Conservation (phyloP, 2,113 vertebrate species). For the Condylura cristata region DNA sequence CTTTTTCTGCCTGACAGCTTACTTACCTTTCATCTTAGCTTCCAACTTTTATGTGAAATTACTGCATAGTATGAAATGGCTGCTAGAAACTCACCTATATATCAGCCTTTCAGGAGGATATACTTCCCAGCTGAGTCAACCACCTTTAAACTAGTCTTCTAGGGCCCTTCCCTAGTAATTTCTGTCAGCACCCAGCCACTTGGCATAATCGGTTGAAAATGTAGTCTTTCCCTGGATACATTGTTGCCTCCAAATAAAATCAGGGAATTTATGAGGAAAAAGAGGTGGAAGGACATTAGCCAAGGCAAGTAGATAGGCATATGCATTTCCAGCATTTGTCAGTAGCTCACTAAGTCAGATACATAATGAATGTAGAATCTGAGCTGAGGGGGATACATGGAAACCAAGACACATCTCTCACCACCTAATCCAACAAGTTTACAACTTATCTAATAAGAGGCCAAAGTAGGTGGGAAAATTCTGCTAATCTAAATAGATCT, state of each 20-base stretch:
- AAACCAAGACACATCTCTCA: background rate
- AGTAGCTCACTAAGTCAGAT: background rate
- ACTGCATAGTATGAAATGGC: background rate
- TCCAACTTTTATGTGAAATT: background rate
- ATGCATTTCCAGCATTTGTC: background rate
- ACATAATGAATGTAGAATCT: background rate
- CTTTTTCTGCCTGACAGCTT: background rate
- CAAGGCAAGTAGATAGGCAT: background rate
- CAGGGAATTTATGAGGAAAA: background rate
- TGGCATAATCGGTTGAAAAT: background rate
- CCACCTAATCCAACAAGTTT: background rate
- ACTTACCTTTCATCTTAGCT: background rate
- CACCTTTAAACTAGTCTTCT: background rate
- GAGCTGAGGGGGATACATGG: background rate
- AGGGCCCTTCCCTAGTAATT: background rate
- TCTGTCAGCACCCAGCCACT: background rate
- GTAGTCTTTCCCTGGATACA: background rate
- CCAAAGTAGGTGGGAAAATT: background rate
- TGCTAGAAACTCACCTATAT: background rate
- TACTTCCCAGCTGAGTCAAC: background rate
- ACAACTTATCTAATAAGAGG: background rate
- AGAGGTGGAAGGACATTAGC: background rate
- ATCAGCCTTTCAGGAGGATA: background rate
- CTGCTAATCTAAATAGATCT: conserved; percentile 37
- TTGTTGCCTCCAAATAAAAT: background rate